Evolutionary conservation across 1,140 invertebrate genomes (phyloP).

Genomic region (Zaprionus inermis): DNA sequence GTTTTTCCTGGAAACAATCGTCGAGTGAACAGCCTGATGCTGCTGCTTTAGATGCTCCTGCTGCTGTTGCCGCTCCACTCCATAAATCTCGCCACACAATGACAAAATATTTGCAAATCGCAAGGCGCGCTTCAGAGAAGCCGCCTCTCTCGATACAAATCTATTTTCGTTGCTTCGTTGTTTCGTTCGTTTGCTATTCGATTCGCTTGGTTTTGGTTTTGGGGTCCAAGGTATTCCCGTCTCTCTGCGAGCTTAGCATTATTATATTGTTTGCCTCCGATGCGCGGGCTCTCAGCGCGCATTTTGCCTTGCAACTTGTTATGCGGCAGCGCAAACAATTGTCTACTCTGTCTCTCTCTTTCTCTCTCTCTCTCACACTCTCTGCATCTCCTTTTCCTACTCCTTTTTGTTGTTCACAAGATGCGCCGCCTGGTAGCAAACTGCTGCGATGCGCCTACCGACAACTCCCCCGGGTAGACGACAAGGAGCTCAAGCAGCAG

Average conservation of each 20-base stretch:
- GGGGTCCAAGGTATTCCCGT: constrained; percentile 17
- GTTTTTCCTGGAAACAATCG: constrained; percentile 81
- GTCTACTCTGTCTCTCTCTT: constrained; percentile 73
- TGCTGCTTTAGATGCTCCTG: constrained; percentile 26
- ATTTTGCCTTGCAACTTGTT: constrained; percentile 73
- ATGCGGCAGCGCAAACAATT: constrained; percentile 73
- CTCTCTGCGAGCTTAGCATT: constrained; percentile 54
- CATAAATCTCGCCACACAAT: constrained; percentile 84
- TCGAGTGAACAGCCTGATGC: constrained; percentile 55
- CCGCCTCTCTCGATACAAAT: constrained; percentile 83
- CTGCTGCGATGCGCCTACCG: constrained; percentile 1
- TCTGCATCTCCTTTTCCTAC: constrained; percentile 5
- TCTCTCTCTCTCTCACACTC: constrained; percentile 14
- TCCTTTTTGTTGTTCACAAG: constrained; percentile 13
- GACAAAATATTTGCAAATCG: constrained; percentile 84
- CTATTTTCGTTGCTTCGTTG: constrained; percentile 72
- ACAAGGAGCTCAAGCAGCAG: background rate
- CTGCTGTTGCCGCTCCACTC: constrained; percentile 70
- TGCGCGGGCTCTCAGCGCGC: constrained; percentile 27
- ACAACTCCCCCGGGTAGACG: constrained; percentile 17
- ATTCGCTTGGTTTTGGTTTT: constrained; percentile 15
- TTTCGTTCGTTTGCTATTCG: constrained; percentile 49
- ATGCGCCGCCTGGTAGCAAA: constrained; percentile 7
- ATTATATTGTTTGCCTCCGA: constrained; percentile 70
- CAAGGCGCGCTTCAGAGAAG: constrained; percentile 81